phyloP scores from a whole-genome alignment of 2,113 vertebrate species.

The Amia ocellicauda region DNA sequence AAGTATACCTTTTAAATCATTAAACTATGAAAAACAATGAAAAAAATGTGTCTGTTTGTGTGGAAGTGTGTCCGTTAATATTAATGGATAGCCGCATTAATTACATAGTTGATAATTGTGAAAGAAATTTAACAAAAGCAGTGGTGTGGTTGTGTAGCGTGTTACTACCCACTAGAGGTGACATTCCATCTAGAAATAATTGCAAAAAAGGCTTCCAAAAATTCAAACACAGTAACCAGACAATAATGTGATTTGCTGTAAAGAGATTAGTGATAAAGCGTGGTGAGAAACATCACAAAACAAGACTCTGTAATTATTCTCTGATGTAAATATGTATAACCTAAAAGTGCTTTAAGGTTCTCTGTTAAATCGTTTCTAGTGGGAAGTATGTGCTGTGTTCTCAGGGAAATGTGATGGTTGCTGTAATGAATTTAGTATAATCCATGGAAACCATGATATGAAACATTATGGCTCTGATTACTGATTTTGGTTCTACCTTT shows the following conservation, averaged over 20 bases:
- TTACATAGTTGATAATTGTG: too few relatives aligned
- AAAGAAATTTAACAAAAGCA: too few relatives aligned
- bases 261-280: constrained; percentile 29
- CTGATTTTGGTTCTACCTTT: too few relatives aligned
- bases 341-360: constrained; percentile 34
- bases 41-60: too few relatives aligned
- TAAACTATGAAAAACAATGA: too few relatives aligned
- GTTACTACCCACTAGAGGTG: too few relatives aligned
- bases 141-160: too few relatives aligned
- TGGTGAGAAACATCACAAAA: constrained; percentile 26
- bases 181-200: too few relatives aligned
- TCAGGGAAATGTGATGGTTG: constrained; percentile 4
- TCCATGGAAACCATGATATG: constrained; percentile 27
- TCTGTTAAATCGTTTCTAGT: constrained; percentile 13
- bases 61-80: too few relatives aligned
- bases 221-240: neutral
- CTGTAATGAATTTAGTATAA: constrained; percentile 22
- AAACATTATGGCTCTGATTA: constrained; percentile 21
- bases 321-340: constrained; percentile 42
- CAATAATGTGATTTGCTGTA: neutral
- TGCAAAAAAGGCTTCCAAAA: too few relatives aligned
- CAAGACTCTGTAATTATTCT: constrained; percentile 39
- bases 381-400: constrained; percentile 20
- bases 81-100: too few relatives aligned
- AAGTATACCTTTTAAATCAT: too few relatives aligned